Base-by-base conservation (phyloP, 2,113 vertebrate genomes). In the Burhinus oedicnemus region DNA sequence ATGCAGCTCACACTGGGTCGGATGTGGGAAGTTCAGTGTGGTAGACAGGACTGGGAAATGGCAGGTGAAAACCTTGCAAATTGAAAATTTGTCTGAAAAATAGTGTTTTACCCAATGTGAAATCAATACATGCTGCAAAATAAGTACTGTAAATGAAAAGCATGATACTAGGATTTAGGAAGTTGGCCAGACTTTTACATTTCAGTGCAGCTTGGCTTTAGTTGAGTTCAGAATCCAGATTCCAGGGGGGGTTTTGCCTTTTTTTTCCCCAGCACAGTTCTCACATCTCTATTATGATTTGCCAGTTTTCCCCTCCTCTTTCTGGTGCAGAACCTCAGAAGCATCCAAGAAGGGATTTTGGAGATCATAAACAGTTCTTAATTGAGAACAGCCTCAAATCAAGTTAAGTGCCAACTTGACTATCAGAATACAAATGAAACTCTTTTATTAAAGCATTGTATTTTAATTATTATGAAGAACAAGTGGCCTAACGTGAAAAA, bases 331-430 rank as follows among this genome's bases (percentile, higher is more conserved):
- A 91, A 89, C 44, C 61, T 82, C 80, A 89, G 74, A 84, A 87
- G 36, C 65, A 68, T 95, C 74, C 83, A 87, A 83, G 57, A 92
- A 78, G 58, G 72, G 75, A 85, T 93, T 97, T 68, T 87, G 83
- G 89, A 95, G 83, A 69, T 44, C 34, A n/a, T 91, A 87, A 92
- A 60, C 83, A 87, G 70, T 82, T 76, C 87, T 91, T 95, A 97
- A 95, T 91, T 91, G 81, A 95, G 87, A 96, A 89, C 91, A 95
- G 80, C 57, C 44, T 45, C 70, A 87, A 90, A 85, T 83, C 90
- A 81, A 92, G 57, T 78, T 69, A 85, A 80, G 40, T 79, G 49
- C 77, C 83, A 76, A 47, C 42, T 47, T 91, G 77, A 52, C 89
- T 90, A 64, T 94, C 78, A 79, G 66, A 85, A 76, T 94, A 44